phyloP scores from a whole-genome alignment of 2,113 vertebrate genomes.

The Phoxinus phoxinus region DNA sequence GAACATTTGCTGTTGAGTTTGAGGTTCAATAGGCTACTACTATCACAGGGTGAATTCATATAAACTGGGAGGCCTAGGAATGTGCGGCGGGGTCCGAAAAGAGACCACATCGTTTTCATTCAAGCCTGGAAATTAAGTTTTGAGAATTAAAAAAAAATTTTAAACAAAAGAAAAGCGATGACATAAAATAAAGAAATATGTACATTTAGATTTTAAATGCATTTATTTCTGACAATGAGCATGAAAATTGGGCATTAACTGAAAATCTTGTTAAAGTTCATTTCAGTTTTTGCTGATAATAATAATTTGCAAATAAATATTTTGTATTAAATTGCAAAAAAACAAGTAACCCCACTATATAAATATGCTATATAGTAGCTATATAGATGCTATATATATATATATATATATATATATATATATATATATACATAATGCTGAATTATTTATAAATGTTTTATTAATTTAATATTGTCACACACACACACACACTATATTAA shows the following conservation, averaged over 20 bases:
- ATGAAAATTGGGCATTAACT: background rate
- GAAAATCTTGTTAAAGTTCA: background rate
- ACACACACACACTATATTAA: no score
- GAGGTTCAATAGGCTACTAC: conserved; percentile 29
- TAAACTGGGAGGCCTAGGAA: background rate
- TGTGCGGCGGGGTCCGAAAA: background rate
- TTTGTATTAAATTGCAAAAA: no score
- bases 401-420: no score
- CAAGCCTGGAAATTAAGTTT: background rate
- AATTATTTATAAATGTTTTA: no score
- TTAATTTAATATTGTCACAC: no score
- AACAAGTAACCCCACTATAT: no score
- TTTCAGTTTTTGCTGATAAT: background rate
- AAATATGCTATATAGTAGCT: no score
- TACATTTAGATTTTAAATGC: background rate
- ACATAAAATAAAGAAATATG: background rate
- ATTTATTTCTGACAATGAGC: background rate
- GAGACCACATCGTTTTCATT: background rate
- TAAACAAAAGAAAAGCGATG: background rate
- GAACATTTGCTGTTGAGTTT: conserved; percentile 36
- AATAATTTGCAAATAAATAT: background rate
- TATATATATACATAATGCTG: no score
- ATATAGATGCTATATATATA: no score
- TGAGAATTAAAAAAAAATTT: background rate
- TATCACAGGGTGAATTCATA: background rate